Evolutionary conservation across 2,113 vertebrate genomes (phyloP).

Genomic region (Rhinogobius similis): DNA sequence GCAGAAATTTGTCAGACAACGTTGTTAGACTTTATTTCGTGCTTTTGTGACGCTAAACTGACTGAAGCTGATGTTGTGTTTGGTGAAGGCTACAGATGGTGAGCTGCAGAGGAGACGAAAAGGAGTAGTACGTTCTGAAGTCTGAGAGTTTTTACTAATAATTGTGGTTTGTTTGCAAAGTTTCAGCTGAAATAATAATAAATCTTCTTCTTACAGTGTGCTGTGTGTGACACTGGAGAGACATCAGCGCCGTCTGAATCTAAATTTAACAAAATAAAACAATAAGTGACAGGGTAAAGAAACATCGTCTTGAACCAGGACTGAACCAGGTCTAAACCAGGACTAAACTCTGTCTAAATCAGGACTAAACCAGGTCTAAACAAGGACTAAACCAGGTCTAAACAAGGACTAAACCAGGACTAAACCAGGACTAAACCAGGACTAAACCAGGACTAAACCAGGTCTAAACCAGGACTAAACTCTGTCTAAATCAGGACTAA

Average conservation of each 20-base stretch:
- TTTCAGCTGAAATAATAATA: not conserved
- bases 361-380: too few species aligned
- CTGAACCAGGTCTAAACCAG: not conserved
- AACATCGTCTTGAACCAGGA: too few species aligned
- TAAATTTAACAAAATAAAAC: too few species aligned
- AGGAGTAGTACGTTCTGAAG: constrained; percentile 88
- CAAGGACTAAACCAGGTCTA: too few species aligned
- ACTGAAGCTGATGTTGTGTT: not conserved
- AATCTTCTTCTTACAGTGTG: not conserved
- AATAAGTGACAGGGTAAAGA: too few species aligned
- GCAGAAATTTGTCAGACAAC: too few species aligned
- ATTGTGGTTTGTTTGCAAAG: constrained; percentile 8
- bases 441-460: too few species aligned
- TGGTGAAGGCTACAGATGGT: constrained; percentile 67
- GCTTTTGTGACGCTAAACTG: not conserved
- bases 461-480: too few species aligned
- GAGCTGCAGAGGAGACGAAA: constrained; percentile 78
- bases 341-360: too few species aligned
- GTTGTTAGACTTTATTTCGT: too few species aligned
- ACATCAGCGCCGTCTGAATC: not conserved
- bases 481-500: too few species aligned
- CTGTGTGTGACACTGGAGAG: not conserved
- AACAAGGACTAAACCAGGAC: too few species aligned
- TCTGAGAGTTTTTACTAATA: constrained; percentile 17
- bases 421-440: not conserved